Conservation (phyloP, 2,113 vertebrate species). For the Aptenodytes forsteri region DNA sequence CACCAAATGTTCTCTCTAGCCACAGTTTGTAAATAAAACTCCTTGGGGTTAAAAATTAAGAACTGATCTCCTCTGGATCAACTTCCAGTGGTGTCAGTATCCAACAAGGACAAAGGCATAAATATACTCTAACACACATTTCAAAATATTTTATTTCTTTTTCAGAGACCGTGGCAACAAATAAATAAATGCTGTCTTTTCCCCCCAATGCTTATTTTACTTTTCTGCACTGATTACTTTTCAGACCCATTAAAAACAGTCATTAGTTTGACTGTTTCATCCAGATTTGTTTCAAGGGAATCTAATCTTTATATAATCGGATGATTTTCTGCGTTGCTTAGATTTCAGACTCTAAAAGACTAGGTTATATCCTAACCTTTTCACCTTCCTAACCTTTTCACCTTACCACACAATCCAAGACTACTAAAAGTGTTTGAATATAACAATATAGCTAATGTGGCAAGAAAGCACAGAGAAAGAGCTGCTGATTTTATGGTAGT, state of each 20-base stretch:
- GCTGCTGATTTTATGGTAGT: background rate
- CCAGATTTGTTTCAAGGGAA: background rate
- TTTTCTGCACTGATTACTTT: background rate
- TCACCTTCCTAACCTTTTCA: background rate
- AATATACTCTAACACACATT: background rate
- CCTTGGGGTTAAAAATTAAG: background rate
- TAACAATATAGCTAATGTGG: background rate
- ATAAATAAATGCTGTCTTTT: background rate
- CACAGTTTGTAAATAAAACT: background rate
- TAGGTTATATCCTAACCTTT: background rate
- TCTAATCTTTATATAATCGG: background rate
- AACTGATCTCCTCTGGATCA: background rate
- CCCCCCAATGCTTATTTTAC: background rate
- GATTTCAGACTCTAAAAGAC: background rate
- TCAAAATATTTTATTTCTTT: background rate
- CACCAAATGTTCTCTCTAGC: background rate
- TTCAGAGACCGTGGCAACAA: background rate
- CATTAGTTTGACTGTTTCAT: background rate
- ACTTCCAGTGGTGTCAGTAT: background rate
- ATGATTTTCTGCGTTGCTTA: background rate
- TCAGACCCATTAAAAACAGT: background rate
- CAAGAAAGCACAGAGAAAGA: background rate
- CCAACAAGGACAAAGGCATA: background rate
- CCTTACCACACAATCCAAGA: background rate
- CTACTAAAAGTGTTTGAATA: background rate